A percentile compares a stretch with the other conserved stretches of the same genome.
Conservation (phyloP, 2,113 vertebrate genomes). For the Nesogale talazaci region DNA sequence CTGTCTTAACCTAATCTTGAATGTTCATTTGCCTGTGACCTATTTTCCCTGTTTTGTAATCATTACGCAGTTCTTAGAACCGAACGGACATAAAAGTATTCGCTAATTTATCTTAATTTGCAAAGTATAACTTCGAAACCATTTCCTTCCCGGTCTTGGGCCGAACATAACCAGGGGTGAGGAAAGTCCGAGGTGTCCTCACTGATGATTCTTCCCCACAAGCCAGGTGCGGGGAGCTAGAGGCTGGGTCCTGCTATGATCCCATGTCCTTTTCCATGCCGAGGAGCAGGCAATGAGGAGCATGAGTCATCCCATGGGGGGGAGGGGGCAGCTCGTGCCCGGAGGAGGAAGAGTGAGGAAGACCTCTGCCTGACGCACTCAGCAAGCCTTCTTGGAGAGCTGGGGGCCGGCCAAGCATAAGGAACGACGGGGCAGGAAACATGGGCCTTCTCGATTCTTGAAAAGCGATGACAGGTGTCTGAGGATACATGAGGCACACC, state of each 20-base stretch:
- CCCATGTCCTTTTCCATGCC: slow-evolving; percentile 75
- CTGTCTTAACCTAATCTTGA: slow-evolving; percentile 51
- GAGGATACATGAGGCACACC: slow-evolving; percentile 67
- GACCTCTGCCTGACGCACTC: slow-evolving; percentile 77
- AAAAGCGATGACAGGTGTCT: slow-evolving; percentile 78
- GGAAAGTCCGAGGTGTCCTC: not conserved
- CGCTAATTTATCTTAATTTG: slow-evolving; percentile 63
- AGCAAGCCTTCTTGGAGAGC: slow-evolving; percentile 79
- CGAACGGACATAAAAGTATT: slow-evolving; percentile 59
- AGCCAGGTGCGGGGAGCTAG: slow-evolving; percentile 20
- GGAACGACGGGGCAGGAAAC: slow-evolving; percentile 76
- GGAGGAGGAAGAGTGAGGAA: slow-evolving; percentile 80
- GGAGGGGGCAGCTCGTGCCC: slow-evolving; percentile 82
- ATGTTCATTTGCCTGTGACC: slow-evolving; percentile 61
- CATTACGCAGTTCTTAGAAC: not conserved
- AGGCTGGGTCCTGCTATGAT: slow-evolving; percentile 71
- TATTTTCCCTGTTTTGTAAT: slow-evolving; percentile 71
- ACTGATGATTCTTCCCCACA: not conserved
- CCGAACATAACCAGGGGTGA: slow-evolving; percentile 63
- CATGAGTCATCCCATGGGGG: slow-evolving; percentile 83
- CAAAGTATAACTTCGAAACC: slow-evolving; percentile 71
- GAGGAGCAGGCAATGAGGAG: slow-evolving; percentile 76
- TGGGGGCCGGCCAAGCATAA: slow-evolving; percentile 78
- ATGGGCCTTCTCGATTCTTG: slow-evolving; percentile 78
- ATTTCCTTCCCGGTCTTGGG: slow-evolving; percentile 58